Evolutionary conservation across 2,888 invertebrate species (phyloP), one percentile per base, ranked within the genome.

Genomic region (Teinopalpus imperialis): DNA sequence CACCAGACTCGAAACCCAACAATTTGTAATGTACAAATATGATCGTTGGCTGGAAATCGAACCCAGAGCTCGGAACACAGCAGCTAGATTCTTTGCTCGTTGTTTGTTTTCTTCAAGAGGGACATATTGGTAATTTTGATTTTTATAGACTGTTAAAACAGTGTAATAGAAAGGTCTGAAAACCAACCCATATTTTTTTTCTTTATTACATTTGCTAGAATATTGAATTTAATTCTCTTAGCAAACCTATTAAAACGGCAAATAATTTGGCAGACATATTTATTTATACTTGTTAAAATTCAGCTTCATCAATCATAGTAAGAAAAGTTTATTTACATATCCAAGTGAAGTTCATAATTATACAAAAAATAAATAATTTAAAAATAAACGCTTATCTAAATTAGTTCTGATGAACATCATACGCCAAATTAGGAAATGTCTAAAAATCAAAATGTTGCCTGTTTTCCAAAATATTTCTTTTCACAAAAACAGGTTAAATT

Each of bases 251-350:
- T 27, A 74, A 81, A 74, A 67, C 59, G 67, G 61, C 51, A 54
- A 53, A 54, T 81, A 79, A 87, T 88, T 88, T 88, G 88, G 88
- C 88, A 87, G 87, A 88, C 85, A 85, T 86, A 83, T 87, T 87
- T 86, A 86, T 85, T 87, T 76, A 81, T 86, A 87, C 80, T 81
- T 75, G 78, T 81, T 81, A 80, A 85, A 80, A 69, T 79, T 80
- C 81, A 87, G 85, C 85, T 73, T 76, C 73, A 69, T 81, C 78
- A 75, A 79, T 76, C 75, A 79, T 80, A 85, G 86, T 82, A 78
- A 71, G 71, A 80, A 74, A 76, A 63, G 57, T 71, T 72, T 86
- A 87, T 87, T 76, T 87, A 87, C 87, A 88, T 75, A 71, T 74
- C 77, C 69, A 68, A 81, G 74, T 77, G 74, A 83, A 81, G 78